Percentiles rank a stretch among this genome's conserved stretches.
These are phyloP conservation scores for Kradibia gibbosae DNA, from an alignment of 1,140 invertebrate species.

Conservation along the genomic window DNA sequence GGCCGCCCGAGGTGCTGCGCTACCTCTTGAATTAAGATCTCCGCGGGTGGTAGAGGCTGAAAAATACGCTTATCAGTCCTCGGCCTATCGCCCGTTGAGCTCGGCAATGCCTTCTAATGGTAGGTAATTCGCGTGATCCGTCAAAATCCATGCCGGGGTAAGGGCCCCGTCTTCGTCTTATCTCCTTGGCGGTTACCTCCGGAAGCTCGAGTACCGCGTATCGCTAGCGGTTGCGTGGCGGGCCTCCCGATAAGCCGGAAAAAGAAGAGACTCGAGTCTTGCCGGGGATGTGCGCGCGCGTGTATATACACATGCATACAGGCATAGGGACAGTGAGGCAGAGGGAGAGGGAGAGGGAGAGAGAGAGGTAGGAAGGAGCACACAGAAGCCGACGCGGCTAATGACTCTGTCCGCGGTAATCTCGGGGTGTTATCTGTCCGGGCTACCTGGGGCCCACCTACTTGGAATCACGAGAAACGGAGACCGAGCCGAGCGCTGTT, in stretches of 20 bases:
- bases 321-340: too few relatives aligned
- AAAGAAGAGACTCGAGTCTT: constrained; percentile 26
- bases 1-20: not conserved
- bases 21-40: not conserved
- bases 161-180: not conserved
- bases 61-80: not conserved
- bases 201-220: constrained; percentile 50
- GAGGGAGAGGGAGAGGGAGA: too few relatives aligned
- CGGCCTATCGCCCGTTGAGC: not conserved
- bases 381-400: constrained; percentile 73
- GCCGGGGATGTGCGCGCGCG: too few relatives aligned
- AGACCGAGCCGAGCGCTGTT: not conserved
- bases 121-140: too few relatives aligned
- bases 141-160: not conserved
- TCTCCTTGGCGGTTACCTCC: not conserved
- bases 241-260: constrained; percentile 28
- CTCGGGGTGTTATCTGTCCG: constrained; percentile 72
- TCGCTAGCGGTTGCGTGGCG: not conserved
- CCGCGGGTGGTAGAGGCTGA: not conserved
- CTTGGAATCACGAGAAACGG: constrained; percentile 69
- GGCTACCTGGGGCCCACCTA: constrained; percentile 73
- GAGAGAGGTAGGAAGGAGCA: constrained; percentile 42
- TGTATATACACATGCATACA: too few relatives aligned
- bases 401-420: constrained; percentile 74
- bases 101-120: not conserved